Conservation (phyloP, 2,797 vertebrate species). For the Bucorvus abyssinicus region DNA sequence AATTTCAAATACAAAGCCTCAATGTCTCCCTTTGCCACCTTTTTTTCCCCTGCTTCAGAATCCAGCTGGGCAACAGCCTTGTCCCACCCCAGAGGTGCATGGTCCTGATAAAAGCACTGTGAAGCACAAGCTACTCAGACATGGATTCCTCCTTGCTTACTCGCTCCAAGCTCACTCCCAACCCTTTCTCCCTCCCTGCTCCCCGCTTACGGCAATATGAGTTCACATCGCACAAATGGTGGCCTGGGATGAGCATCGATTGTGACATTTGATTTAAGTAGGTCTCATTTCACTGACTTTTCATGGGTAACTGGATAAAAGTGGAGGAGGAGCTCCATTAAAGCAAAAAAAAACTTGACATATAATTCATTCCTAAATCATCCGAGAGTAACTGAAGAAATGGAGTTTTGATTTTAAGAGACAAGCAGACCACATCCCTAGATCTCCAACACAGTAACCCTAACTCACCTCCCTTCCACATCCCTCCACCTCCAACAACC, state of each 20-base stretch:
- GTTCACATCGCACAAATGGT: not conserved
- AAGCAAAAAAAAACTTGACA: not conserved
- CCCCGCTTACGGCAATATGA: not conserved
- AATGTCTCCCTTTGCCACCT: not conserved
- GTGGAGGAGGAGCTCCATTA: conserved; percentile 43
- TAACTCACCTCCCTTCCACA: not conserved
- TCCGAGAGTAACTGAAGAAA: not conserved
- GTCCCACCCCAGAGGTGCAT: not conserved
- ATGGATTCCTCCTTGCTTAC: not conserved
- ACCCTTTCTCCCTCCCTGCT: not conserved
- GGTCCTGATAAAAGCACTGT: not conserved
- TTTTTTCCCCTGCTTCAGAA: not conserved
- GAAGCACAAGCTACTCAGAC: not conserved
- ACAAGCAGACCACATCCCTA: not conserved
- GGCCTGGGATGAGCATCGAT: conserved; percentile 43
- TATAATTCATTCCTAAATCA: not conserved
- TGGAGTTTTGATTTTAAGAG: not conserved
- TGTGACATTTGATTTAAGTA: conserved; percentile 64
- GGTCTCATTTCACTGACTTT: conserved; percentile 59
- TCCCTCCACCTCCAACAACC: not conserved
- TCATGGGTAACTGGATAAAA: conserved; percentile 57
- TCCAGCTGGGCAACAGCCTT: not conserved
- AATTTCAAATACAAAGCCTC: not conserved
- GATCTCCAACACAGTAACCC: not conserved
- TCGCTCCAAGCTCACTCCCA: not conserved